phyloP scores from a whole-genome alignment of 2,797 vertebrate species.

The Harpagifer antarcticus region DNA sequence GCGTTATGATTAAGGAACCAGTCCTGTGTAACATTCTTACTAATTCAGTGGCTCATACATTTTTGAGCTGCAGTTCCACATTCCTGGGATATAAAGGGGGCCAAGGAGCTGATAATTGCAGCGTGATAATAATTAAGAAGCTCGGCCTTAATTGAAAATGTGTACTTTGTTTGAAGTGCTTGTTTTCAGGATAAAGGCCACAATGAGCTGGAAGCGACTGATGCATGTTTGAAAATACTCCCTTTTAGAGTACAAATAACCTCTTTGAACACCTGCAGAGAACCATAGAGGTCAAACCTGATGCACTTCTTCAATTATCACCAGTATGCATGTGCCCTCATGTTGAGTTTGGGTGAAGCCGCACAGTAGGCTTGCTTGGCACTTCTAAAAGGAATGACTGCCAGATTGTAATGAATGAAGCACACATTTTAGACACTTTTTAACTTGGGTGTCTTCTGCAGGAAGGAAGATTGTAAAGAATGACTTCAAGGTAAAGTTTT shows the following conservation, averaged over 20 bases:
- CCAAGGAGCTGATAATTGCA: slow-evolving; percentile 2
- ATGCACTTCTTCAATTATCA: slow-evolving; percentile 22
- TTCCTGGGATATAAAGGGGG: slow-evolving; percentile 2
- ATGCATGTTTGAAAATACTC: slow-evolving; percentile 5
- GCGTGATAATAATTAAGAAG: background rate
- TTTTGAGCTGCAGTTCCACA: slow-evolving; percentile 27
- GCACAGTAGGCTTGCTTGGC: slow-evolving; percentile 20
- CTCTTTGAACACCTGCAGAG: slow-evolving; percentile 9
- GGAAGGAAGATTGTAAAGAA: slow-evolving; percentile 14
- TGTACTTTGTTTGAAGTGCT: slow-evolving; percentile 10
- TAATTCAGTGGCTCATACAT: slow-evolving; percentile 14
- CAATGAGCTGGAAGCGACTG: background rate
- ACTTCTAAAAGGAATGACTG: slow-evolving; percentile 24
- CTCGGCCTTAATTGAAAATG: slow-evolving; percentile 17
- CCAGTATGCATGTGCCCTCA: background rate
- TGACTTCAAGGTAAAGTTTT: slow-evolving; percentile 26
- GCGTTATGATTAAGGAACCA: slow-evolving; percentile 34
- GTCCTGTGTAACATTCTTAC: slow-evolving; percentile 20
- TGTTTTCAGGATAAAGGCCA: slow-evolving; percentile 29
- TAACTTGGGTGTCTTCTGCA: slow-evolving; percentile 21
- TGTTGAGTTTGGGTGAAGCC: slow-evolving; percentile 21
- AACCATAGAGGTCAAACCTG: slow-evolving; percentile 1
- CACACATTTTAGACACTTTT: slow-evolving; percentile 26
- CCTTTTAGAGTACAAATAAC: slow-evolving; percentile 12
- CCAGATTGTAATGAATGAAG: slow-evolving; percentile 52